A percentile compares a stretch with the other conserved stretches of the same genome.
phyloP scores from a whole-genome alignment of 1,140 invertebrate genomes.

The Brachionus angularis region DNA sequence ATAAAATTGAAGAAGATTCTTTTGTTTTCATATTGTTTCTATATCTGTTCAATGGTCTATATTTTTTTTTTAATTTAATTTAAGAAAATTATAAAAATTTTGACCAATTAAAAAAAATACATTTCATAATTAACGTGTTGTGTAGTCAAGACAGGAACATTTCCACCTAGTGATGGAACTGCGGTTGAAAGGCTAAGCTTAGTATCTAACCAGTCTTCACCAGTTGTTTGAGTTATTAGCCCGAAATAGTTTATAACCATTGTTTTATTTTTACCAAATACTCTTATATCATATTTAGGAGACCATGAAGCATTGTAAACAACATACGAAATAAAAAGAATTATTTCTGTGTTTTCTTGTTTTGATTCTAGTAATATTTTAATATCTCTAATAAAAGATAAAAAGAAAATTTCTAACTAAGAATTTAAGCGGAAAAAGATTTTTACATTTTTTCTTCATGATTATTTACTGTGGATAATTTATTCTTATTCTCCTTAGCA shows the following conservation, averaged over 20 bases:
- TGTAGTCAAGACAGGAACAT: conserved; percentile 52
- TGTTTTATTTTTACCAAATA: conserved; percentile 49
- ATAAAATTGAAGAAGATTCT: no score
- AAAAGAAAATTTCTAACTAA: no score
- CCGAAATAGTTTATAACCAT: conserved; percentile 57
- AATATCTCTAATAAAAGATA: conserved; percentile 48
- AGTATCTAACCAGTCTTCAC: conserved; percentile 59
- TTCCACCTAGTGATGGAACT: conserved; percentile 55
- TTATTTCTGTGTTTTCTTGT: conserved; percentile 46
- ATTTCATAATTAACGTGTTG: conserved; percentile 48
- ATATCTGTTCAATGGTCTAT: no score
- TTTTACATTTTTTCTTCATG: no score
- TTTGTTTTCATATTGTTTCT: no score
- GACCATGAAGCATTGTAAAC: conserved; percentile 52
- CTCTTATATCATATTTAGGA: conserved; percentile 56
- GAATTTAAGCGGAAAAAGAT: no score
- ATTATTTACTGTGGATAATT: no score
- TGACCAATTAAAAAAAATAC: no score
- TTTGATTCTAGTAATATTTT: conserved; percentile 48
- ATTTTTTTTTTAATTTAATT: no score
- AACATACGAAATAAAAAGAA: conserved; percentile 52
- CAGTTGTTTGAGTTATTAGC: conserved; percentile 56
- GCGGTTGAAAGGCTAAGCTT: conserved; percentile 57
- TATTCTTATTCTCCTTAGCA: no score
- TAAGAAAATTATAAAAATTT: no score